Conservation (phyloP, 2,113 vertebrate genomes). For the Dipodomys merriami region DNA sequence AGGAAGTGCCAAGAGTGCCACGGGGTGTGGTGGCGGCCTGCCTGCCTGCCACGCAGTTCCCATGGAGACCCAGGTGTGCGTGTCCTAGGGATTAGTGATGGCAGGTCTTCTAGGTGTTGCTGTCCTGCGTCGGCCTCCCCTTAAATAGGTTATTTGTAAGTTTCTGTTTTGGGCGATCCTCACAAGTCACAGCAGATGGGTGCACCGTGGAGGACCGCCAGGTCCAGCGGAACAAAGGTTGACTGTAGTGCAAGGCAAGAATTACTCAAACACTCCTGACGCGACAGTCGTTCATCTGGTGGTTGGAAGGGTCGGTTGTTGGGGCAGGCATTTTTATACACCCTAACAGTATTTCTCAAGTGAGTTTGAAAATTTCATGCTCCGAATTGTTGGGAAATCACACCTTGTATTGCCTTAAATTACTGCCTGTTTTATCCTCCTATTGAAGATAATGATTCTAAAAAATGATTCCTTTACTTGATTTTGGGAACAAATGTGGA, state of each 20-base stretch:
- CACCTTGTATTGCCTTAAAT: background rate
- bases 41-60: background rate
- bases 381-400: background rate
- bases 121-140: background rate
- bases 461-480: background rate
- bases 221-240: background rate
- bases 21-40: background rate
- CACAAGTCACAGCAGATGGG: background rate
- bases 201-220: background rate
- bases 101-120: background rate
- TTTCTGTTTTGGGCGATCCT: background rate
- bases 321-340: fast-evolving
- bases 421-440: background rate
- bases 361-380: background rate
- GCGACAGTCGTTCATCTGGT: background rate
- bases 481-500: background rate
- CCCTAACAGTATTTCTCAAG: background rate
- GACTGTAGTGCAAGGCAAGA: background rate
- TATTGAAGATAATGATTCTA: background rate
- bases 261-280: background rate
- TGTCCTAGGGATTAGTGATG: background rate
- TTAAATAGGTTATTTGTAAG: background rate
- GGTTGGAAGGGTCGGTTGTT: background rate
- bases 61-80: background rate
- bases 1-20: background rate